Conservation (phyloP, 2,888 invertebrate species). For the Athetis lepigone region DNA sequence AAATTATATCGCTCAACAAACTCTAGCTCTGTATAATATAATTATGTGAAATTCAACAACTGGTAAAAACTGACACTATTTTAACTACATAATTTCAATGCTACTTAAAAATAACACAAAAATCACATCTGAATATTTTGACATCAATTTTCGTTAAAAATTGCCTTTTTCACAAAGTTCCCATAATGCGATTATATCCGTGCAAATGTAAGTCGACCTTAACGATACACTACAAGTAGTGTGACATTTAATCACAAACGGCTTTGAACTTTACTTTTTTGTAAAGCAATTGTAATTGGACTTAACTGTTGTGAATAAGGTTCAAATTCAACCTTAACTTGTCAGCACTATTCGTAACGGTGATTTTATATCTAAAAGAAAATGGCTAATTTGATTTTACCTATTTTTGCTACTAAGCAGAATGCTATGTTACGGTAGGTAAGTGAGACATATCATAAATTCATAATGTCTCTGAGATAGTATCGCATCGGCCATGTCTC, state of each 20-base stretch:
- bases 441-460: no score
- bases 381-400: slow-evolving; percentile 3
- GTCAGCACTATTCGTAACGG: slow-evolving; percentile 33
- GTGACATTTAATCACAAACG: slow-evolving; percentile 63
- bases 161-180: slow-evolving; percentile 16
- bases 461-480: no score
- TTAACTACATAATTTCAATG: no score
- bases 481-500: no score
- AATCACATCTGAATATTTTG: not conserved
- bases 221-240: slow-evolving; percentile 36
- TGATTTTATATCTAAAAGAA: slow-evolving; percentile 24
- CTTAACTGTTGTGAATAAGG: slow-evolving; percentile 55
- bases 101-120: not conserved
- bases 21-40: no score
- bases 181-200: slow-evolving; percentile 20
- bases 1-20: no score
- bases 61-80: no score
- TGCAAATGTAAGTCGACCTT: slow-evolving; percentile 50
- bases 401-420: no score
- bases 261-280: slow-evolving; percentile 73
- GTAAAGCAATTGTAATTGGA: slow-evolving; percentile 63
- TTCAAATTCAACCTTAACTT: slow-evolving; percentile 48
- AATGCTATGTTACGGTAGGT: not conserved
- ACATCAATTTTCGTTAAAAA: not conserved
- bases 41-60: no score